Conservation (phyloP, 2,113 vertebrate species). For the Lutjanus erythropterus region DNA sequence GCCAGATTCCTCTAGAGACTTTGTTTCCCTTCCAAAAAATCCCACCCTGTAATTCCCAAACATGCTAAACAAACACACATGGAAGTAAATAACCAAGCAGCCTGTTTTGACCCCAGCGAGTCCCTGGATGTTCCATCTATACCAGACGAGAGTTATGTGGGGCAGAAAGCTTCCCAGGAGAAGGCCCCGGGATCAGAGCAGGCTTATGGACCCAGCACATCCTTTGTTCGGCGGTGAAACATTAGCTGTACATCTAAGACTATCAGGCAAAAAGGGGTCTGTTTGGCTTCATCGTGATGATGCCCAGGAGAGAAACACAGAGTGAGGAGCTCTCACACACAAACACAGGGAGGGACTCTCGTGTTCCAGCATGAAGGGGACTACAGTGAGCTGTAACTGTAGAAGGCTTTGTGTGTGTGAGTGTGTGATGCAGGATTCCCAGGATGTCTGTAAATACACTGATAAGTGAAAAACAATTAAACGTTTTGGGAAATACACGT, state of each 20-base stretch:
- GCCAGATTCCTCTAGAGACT: conserved; percentile 23
- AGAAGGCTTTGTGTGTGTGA: conserved; percentile 67
- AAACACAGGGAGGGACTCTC: conserved; percentile 70
- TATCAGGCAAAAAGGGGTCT: conserved; percentile 54
- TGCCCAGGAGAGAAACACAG: conserved; percentile 72
- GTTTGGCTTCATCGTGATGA: conserved; percentile 51
- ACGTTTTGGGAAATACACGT: too few species aligned
- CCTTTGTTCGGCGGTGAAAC: conserved; percentile 77
- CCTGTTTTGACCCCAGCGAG: conserved; percentile 33
- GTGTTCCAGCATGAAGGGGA: conserved; percentile 61
- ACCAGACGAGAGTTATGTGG: conserved; percentile 47
- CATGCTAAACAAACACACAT: conserved; percentile 26
- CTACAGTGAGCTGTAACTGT: conserved; percentile 74
- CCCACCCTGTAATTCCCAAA: conserved; percentile 17
- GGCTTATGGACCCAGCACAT: conserved; percentile 43
- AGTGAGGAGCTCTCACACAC: conserved; percentile 55
- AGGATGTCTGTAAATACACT: conserved; percentile 42
- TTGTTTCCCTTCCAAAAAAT: conserved; percentile 29
- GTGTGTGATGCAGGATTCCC: conserved; percentile 51
- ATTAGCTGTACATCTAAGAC: conserved; percentile 72
- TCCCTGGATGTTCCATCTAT: conserved; percentile 10
- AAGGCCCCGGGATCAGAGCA: conserved; percentile 55
- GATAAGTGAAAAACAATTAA: too few species aligned
- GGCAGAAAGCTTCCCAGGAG: conserved; percentile 56
- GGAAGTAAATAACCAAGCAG: conserved; percentile 23